These are phyloP conservation scores for Tetrapedia diversipes DNA, from an alignment of 2,888 invertebrate genomes.

Conservation along the genomic window DNA sequence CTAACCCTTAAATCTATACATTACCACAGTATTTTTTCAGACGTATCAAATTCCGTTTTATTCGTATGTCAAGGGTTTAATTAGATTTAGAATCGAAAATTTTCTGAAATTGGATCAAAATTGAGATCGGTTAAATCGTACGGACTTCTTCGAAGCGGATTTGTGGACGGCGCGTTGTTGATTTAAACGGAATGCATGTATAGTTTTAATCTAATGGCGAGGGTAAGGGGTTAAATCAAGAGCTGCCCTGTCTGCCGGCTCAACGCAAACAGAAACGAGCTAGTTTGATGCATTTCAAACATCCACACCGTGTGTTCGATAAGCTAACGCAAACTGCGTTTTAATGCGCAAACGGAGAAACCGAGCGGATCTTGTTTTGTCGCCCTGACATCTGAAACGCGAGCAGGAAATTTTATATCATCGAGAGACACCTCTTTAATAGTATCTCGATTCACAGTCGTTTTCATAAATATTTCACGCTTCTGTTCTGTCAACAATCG, in stretches of 20 bases:
- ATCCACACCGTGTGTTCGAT: constrained; percentile 7
- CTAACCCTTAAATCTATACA: no score
- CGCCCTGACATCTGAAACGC: neutral
- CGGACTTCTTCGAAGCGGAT: neutral
- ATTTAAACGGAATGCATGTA: constrained; percentile 18
- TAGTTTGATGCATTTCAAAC: constrained; percentile 38
- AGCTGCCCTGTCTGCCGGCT: neutral
- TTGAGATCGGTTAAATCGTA: neutral
- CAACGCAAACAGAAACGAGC: constrained; percentile 20
- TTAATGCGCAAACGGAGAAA: neutral
- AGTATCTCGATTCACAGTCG: neutral
- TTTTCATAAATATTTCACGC: no score
- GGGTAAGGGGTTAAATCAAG: constrained; percentile 21
- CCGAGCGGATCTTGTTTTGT: constrained; percentile 6
- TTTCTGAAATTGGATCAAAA: no score
- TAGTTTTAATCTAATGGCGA: constrained; percentile 31
- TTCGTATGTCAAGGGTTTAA: no score
- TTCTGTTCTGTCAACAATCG: no score
- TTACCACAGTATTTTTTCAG: no score
- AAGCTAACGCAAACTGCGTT: constrained; percentile 25
- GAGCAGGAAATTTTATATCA: no score
- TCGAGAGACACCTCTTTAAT: neutral
- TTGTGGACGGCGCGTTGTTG: neutral
- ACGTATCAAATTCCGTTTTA: no score
- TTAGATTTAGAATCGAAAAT: no score